Conservation (phyloP, 2,888 invertebrate species). For the Chrysolina haemoptera region DNA sequence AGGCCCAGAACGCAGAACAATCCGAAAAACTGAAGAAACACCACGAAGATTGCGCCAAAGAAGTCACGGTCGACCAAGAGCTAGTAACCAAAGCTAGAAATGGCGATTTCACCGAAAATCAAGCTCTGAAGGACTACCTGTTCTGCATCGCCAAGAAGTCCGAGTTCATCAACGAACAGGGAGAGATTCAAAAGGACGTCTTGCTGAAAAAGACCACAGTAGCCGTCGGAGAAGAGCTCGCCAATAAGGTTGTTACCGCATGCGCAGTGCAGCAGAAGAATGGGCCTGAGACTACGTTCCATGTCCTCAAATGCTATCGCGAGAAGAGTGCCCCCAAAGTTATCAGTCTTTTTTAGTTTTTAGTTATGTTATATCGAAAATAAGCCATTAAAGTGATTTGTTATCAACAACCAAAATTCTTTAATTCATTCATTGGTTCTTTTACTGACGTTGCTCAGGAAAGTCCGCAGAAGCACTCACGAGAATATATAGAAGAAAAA, state of each 20-base stretch:
- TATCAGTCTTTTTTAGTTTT: background rate
- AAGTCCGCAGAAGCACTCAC: too few relatives aligned
- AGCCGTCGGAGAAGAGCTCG: constrained; percentile 36
- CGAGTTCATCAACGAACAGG: constrained; percentile 55
- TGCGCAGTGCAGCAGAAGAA: constrained; percentile 53
- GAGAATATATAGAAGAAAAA: too few relatives aligned
- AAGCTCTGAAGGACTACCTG: constrained; percentile 52
- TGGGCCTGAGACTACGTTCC: constrained; percentile 51
- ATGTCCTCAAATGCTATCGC: constrained; percentile 56
- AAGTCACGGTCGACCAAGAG: constrained; percentile 51
- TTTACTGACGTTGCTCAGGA: too few relatives aligned
- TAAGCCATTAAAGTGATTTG: background rate
- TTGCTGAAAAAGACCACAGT: constrained; percentile 47
- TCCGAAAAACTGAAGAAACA: constrained; percentile 47
- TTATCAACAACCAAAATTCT: background rate
- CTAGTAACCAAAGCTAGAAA: constrained; percentile 53
- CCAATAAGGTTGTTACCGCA: constrained; percentile 48
- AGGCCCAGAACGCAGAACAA: constrained; percentile 48
- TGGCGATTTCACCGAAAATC: constrained; percentile 53
- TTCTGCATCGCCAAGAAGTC: constrained; percentile 56
- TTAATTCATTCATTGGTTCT: background rate
- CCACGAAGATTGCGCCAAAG: constrained; percentile 52
- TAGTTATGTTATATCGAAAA: background rate
- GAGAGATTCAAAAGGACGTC: constrained; percentile 53
- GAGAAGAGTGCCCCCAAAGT: constrained; percentile 40